Conservation (phyloP, 2,113 vertebrate species). For the Hemicordylus capensis region DNA sequence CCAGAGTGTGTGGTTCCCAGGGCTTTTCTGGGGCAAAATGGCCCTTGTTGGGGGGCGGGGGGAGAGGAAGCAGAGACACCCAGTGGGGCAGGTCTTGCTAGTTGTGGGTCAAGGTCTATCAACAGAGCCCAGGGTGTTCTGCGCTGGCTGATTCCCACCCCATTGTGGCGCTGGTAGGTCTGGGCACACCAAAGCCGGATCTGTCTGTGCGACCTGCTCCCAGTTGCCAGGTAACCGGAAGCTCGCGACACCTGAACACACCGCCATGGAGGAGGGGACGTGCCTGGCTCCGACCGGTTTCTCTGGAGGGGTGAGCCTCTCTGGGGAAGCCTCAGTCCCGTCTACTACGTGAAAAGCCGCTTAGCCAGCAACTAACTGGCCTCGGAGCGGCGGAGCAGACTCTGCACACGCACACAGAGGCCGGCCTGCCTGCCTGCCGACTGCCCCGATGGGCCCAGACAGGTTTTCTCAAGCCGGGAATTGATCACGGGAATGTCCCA, state of each 20-base stretch:
- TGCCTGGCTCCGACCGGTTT: neutral
- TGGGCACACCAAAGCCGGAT: neutral
- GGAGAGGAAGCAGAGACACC: neutral
- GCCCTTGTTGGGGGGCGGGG: neutral
- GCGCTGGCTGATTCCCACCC: neutral
- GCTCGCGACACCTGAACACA: neutral
- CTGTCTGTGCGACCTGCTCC: neutral
- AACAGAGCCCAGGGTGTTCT: neutral
- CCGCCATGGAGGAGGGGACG: neutral
- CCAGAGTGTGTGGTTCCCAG: too few relatives aligned
- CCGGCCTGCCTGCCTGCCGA: neutral
- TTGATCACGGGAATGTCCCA: neutral
- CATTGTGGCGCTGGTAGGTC: neutral
- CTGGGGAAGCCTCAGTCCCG: too few relatives aligned
- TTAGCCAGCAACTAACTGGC: neutral
- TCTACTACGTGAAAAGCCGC: neutral
- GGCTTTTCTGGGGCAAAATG: neutral
- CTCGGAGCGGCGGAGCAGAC: neutral
- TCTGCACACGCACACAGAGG: fast-evolving
- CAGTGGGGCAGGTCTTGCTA: too few relatives aligned
- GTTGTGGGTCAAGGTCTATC: too few relatives aligned
- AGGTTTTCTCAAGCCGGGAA: neutral
- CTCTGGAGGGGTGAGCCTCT: neutral
- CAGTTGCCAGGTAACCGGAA: neutral
- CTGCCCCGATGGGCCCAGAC: neutral